Percentiles rank a stretch among this genome's conserved stretches.
These are phyloP conservation scores for Paralvinella palmiformis DNA, from an alignment of 1,140 invertebrate genomes.

Conservation along the genomic window DNA sequence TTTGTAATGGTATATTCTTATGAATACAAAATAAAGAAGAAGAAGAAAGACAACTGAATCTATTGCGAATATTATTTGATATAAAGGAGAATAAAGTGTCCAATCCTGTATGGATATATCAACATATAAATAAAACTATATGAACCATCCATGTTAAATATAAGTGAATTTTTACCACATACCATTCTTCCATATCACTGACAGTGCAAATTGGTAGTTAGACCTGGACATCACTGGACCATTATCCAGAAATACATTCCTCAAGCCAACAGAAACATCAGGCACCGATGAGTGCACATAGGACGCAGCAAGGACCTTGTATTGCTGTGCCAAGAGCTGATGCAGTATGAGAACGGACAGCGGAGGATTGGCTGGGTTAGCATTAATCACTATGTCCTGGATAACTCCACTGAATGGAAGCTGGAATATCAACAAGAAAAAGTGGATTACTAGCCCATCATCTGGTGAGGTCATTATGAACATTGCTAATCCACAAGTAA, in stretches of 20 bases:
- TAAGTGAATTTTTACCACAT: constrained; percentile 21
- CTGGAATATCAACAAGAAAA: not conserved
- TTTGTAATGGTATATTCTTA: too few relatives aligned
- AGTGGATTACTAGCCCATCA: not conserved
- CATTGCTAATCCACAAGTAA: not conserved
- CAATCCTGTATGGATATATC: not conserved
- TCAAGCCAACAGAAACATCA: constrained; percentile 42
- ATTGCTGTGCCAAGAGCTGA: constrained; percentile 50
- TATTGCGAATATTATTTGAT: too few relatives aligned
- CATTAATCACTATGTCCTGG: constrained; percentile 64
- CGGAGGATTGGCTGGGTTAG: constrained; percentile 60
- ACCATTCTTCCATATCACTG: constrained; percentile 74
- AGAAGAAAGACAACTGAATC: too few relatives aligned
- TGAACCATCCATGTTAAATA: not conserved
- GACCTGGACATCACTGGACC: constrained; percentile 26
- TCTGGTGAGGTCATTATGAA: not conserved
- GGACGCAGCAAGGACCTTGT: constrained; percentile 53
- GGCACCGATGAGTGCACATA: constrained; percentile 60
- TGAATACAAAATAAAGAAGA: too few relatives aligned
- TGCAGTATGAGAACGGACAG: constrained; percentile 62
- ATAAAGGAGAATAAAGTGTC: too few relatives aligned
- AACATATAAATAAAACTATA: not conserved
- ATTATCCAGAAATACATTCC: constrained; percentile 30
- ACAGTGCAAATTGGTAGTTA: constrained; percentile 55
- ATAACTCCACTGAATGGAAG: constrained; percentile 24